Conservation (phyloP, 2,797 vertebrate genomes). For the Anas georgica region DNA sequence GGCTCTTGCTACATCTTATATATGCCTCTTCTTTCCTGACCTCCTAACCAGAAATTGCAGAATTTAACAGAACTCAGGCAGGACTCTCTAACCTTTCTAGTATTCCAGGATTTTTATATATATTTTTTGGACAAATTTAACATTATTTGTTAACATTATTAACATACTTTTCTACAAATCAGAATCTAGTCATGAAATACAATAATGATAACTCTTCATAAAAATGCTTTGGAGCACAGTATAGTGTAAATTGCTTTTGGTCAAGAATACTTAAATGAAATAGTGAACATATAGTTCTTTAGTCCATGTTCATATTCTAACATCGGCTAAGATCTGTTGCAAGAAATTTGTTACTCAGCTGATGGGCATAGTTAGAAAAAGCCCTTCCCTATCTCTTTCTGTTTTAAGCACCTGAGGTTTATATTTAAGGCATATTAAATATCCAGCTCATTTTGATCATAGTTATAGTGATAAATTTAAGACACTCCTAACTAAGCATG, state of each 20-base stretch:
- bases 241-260: neutral
- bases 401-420: slow-evolving; percentile 6
- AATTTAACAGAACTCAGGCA: neutral
- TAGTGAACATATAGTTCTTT: neutral
- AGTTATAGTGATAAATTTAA: neutral
- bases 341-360: neutral
- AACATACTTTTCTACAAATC: neutral
- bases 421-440: slow-evolving; percentile 4
- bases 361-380: slow-evolving; percentile 1
- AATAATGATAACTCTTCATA: neutral
- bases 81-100: neutral
- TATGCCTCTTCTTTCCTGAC: neutral
- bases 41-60: neutral
- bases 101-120: neutral
- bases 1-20: neutral
- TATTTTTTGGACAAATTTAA: neutral
- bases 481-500: neutral
- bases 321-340: neutral
- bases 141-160: neutral
- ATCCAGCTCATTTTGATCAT: neutral
- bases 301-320: slow-evolving; percentile 11
- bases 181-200: neutral
- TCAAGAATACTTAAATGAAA: slow-evolving; percentile 14
- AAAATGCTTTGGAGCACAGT: neutral
- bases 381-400: neutral